phyloP scores from a whole-genome alignment of 2,113 vertebrate species.

The Ibidorhyncha struthersii region DNA sequence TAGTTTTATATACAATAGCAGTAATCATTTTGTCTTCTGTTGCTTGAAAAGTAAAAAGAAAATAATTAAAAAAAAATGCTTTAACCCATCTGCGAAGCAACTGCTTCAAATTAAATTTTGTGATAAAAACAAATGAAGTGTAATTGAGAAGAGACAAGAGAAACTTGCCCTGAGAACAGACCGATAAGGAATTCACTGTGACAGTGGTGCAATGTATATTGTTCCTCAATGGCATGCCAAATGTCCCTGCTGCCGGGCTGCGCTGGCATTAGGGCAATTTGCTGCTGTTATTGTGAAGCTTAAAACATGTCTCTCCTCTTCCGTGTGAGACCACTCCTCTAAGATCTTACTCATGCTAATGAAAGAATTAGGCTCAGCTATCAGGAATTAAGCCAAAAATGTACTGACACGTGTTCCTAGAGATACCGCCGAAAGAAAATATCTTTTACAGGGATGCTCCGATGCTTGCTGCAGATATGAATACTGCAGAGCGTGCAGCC shows the following conservation, averaged over 20 bases:
- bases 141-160: constrained; percentile 16
- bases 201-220: background rate
- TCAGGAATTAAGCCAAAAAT: background rate
- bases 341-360: background rate
- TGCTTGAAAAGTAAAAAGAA: background rate
- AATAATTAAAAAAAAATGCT: background rate
- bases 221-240: background rate
- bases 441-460: background rate
- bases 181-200: background rate
- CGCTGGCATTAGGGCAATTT: background rate
- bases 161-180: background rate
- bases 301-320: background rate
- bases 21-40: background rate
- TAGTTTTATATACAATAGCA: background rate
- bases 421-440: background rate
- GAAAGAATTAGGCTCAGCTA: background rate
- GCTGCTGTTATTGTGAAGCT: background rate
- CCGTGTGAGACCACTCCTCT: background rate
- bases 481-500: background rate
- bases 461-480: background rate
- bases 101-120: constrained; percentile 21
- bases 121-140: background rate
- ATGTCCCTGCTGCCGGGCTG: background rate
- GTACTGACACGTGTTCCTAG: background rate
- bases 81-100: constrained; percentile 32